phyloP scores from a whole-genome alignment of 2,888 invertebrate species.

The Caenorhabditis doughertyi region DNA sequence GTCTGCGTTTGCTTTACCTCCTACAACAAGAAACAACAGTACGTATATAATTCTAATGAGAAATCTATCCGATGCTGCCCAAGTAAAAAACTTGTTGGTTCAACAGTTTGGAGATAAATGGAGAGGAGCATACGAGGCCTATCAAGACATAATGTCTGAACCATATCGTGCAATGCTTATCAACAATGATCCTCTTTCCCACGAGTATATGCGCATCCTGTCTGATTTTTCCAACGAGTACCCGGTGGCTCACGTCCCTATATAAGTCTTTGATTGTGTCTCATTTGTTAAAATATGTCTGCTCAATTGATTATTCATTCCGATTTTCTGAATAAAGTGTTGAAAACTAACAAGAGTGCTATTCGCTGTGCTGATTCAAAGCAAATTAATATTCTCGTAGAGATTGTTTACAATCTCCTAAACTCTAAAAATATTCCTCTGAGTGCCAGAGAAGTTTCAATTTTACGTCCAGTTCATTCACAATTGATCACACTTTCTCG shows the following conservation, averaged over 20 bases:
- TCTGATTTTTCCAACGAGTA: not conserved
- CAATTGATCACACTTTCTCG: not conserved
- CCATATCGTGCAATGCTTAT: constrained; percentile 27
- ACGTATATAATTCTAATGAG: constrained; percentile 35
- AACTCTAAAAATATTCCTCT: constrained; percentile 13
- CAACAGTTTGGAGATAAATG: constrained; percentile 40
- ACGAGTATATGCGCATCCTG: not conserved
- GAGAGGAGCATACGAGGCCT: constrained; percentile 27
- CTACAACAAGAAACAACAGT: constrained; percentile 37
- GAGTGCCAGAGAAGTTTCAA: not conserved
- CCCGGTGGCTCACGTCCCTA: constrained; percentile 13
- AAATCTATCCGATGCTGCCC: constrained; percentile 28
- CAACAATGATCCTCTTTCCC: constrained; percentile 23
- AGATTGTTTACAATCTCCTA: constrained; percentile 1
- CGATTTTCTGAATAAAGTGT: constrained; percentile 2
- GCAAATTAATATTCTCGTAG: constrained; percentile 19
- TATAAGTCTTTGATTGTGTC: not conserved
- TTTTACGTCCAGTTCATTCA: not conserved
- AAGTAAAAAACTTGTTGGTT: constrained; percentile 28
- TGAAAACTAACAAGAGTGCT: not conserved
- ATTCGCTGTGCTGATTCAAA: too few relatives aligned
- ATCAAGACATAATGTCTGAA: constrained; percentile 14
- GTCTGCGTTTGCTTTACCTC: constrained; percentile 24
- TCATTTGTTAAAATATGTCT: constrained; percentile 6
- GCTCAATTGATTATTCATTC: constrained; percentile 8